Evolutionary conservation across 1,140 invertebrate genomes (phyloP).

Genomic region (Brachionus sp.): DNA sequence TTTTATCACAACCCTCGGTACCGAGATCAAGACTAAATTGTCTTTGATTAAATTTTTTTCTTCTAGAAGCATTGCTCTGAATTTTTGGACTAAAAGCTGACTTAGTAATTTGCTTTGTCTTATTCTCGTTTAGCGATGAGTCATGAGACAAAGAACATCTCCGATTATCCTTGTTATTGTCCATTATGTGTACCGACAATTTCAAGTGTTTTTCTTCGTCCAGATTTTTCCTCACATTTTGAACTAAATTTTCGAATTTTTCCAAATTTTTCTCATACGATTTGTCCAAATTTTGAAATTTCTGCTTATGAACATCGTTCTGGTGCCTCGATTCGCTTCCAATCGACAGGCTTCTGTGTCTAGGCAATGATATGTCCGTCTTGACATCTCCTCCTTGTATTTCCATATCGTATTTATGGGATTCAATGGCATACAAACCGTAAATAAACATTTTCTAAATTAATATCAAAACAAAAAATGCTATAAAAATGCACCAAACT

Average conservation of each 20-base stretch:
- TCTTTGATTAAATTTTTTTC: not conserved
- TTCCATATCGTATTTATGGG: constrained; percentile 9
- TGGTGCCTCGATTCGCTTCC: not conserved
- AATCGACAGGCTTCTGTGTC: constrained; percentile 2
- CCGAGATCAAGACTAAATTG: constrained; percentile 19
- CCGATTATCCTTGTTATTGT: not conserved
- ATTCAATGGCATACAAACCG: constrained; percentile 27
- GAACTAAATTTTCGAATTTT: not conserved
- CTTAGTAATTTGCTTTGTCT: not conserved
- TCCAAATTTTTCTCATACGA: constrained; percentile 6
- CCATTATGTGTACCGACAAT: not conserved
- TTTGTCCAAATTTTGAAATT: not conserved
- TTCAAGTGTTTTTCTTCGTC: not conserved
- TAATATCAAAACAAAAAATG: not conserved
- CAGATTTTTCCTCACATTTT: not conserved
- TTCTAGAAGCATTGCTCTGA: not conserved
- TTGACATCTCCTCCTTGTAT: not conserved
- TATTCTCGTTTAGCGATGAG: not conserved
- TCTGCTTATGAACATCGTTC: not conserved
- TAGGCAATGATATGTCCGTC: not conserved
- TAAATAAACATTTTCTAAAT: constrained; percentile 40
- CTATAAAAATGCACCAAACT: not conserved
- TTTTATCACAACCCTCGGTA: not conserved
- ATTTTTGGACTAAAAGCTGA: not conserved
- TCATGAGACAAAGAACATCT: not conserved